Conservation (phyloP, 2,888 invertebrate species). For the Mechanitis mazaeus region DNA sequence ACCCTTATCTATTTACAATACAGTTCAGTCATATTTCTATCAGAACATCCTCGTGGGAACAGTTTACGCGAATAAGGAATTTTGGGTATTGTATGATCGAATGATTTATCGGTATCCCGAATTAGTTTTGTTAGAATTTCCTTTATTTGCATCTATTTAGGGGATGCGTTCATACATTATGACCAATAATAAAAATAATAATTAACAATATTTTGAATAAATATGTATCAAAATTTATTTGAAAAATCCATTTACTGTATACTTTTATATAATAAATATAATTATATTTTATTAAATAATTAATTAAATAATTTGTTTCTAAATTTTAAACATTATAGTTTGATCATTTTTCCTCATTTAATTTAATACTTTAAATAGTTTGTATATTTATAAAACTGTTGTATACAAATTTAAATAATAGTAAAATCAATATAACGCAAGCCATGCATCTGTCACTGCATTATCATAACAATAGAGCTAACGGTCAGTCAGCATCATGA, state of each 20-base stretch:
- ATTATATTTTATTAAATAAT: too few relatives aligned
- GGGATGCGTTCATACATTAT: slow-evolving; percentile 22
- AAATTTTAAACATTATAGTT: too few relatives aligned
- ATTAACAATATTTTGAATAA: too few relatives aligned
- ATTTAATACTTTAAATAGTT: too few relatives aligned
- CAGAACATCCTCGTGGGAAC: slow-evolving; percentile 58
- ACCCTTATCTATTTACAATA: slow-evolving; percentile 25
- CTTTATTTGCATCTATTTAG: slow-evolving; percentile 35
- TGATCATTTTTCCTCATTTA: too few relatives aligned
- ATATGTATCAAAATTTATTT: too few relatives aligned
- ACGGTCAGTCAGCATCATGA: slow-evolving; percentile 24
- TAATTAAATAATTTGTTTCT: too few relatives aligned
- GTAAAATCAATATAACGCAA: neutral
- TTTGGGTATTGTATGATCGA: slow-evolving; percentile 44
- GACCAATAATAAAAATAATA: neutral
- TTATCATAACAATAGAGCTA: slow-evolving; percentile 24
- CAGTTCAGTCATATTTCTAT: slow-evolving; percentile 14
- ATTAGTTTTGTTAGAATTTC: slow-evolving; percentile 32
- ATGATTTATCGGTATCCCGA: slow-evolving; percentile 44
- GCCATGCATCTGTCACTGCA: slow-evolving; percentile 12
- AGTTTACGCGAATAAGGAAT: slow-evolving; percentile 64
- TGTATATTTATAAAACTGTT: too few relatives aligned
- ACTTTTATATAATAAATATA: too few relatives aligned
- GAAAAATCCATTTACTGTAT: too few relatives aligned
- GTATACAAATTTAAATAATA: too few relatives aligned